Evolutionary conservation across 2,888 invertebrate species (phyloP).

Genomic region (Ommatoiulus sabulosus): DNA sequence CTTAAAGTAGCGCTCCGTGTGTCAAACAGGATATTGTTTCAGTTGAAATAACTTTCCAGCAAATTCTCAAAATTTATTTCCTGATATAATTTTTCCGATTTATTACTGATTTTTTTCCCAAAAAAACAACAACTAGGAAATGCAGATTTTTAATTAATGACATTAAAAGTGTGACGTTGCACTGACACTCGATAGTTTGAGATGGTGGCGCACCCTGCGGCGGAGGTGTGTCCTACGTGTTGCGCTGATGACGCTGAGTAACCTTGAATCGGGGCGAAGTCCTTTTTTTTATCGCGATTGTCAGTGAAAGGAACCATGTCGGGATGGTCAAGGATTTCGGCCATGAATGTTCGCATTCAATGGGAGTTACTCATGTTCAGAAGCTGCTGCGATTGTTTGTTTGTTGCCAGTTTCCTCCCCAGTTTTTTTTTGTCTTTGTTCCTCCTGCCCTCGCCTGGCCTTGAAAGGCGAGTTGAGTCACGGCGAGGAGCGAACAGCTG

Average conservation of each 20-base stretch:
- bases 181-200: too few species aligned
- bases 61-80: too few species aligned
- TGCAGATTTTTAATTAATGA: too few species aligned
- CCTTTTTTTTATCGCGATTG: background rate
- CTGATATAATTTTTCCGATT: too few species aligned
- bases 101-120: too few species aligned
- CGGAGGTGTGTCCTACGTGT: background rate
- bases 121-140: too few species aligned
- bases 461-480: constrained; percentile 6
- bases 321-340: constrained; percentile 33
- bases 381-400: background rate
- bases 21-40: too few species aligned
- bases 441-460: constrained; percentile 12
- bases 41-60: too few species aligned
- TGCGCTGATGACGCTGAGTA: background rate
- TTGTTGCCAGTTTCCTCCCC: background rate
- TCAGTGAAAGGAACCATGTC: constrained; percentile 15
- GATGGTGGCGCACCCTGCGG: background rate
- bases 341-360: background rate
- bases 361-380: background rate
- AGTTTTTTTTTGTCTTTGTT: background rate
- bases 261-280: background rate
- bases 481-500: background rate
- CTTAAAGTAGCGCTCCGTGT: too few species aligned
- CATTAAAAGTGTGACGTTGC: too few species aligned